phyloP scores from a whole-genome alignment of 1,140 invertebrate species.

The Eupeodes corollae region DNA sequence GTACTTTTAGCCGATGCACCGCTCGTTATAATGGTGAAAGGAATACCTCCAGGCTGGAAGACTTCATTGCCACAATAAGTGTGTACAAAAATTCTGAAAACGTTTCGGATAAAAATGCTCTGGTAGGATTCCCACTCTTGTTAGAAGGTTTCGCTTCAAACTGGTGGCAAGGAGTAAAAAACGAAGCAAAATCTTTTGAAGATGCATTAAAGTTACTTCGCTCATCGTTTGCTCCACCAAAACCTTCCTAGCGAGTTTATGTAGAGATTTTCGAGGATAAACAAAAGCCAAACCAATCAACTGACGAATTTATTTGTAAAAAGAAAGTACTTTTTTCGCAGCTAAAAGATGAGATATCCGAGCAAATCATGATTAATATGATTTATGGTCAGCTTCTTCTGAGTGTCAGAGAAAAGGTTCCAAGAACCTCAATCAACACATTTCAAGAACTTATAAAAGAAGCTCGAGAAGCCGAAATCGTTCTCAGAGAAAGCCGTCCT shows the following conservation, averaged over 20 bases:
- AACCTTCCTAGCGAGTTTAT: slow-evolving; percentile 5
- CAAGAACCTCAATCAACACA: slow-evolving; percentile 22
- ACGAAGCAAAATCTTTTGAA: slow-evolving; percentile 3
- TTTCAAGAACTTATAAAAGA: slow-evolving; percentile 17
- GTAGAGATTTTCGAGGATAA: not conserved
- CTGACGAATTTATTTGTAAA: not conserved
- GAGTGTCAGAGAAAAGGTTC: slow-evolving; percentile 24
- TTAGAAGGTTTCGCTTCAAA: slow-evolving; percentile 5
- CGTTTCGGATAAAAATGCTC: slow-evolving; percentile 1
- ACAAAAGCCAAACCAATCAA: not conserved
- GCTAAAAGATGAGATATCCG: slow-evolving; percentile 29
- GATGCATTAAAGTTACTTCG: slow-evolving; percentile 4
- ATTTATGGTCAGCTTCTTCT: slow-evolving; percentile 21
- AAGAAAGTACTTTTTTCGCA: slow-evolving; percentile 12
- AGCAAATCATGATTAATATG: slow-evolving; percentile 19
- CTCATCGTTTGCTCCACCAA: slow-evolving; percentile 5
- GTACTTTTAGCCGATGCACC: slow-evolving; percentile 1
- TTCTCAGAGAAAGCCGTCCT: not conserved
- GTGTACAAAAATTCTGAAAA: slow-evolving; percentile 7
- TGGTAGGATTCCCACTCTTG: not conserved
- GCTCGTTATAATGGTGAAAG: slow-evolving; percentile 3
- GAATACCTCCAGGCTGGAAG: slow-evolving; percentile 1
- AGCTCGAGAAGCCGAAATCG: slow-evolving; percentile 11
- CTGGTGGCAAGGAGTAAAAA: slow-evolving; percentile 8
- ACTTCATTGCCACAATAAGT: slow-evolving; percentile 5